These are phyloP conservation scores for Neodon shergylaensis DNA, from an alignment of 2,113 vertebrate genomes.

Conservation along the genomic window DNA sequence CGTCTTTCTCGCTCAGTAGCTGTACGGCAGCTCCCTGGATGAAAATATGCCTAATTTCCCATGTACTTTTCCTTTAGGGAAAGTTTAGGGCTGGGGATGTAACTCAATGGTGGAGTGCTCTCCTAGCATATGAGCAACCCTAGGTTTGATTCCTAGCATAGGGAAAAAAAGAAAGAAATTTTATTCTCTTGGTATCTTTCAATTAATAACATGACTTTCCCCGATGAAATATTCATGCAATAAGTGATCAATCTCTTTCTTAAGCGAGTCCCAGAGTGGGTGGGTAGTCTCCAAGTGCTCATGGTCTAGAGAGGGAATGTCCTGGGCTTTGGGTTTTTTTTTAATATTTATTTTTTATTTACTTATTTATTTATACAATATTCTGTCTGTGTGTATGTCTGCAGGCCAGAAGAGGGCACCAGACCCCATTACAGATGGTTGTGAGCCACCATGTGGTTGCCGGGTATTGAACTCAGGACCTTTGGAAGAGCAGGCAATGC, in stretches of 20 bases:
- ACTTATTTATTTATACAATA: too few relatives aligned
- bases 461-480: too few relatives aligned
- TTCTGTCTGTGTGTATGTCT: too few relatives aligned
- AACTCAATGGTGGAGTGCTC: neutral
- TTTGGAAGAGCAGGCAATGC: too few relatives aligned
- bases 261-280: neutral
- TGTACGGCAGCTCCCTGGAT: neutral
- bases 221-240: neutral
- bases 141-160: neutral
- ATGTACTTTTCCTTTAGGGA: neutral
- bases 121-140: neutral
- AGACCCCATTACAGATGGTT: too few relatives aligned
- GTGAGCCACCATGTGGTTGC: too few relatives aligned
- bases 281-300: neutral
- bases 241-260: neutral
- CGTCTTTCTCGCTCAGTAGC: too few relatives aligned
- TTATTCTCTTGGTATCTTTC: neutral
- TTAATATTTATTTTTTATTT: too few relatives aligned
- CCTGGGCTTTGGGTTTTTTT: neutral
- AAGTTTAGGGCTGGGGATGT: neutral
- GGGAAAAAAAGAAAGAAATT: neutral
- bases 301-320: neutral
- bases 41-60: neutral
- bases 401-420: too few relatives aligned
- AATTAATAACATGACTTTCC: neutral